Conservation (phyloP, 2,797 vertebrate species). For the Eleutherodactylus coqui region DNA sequence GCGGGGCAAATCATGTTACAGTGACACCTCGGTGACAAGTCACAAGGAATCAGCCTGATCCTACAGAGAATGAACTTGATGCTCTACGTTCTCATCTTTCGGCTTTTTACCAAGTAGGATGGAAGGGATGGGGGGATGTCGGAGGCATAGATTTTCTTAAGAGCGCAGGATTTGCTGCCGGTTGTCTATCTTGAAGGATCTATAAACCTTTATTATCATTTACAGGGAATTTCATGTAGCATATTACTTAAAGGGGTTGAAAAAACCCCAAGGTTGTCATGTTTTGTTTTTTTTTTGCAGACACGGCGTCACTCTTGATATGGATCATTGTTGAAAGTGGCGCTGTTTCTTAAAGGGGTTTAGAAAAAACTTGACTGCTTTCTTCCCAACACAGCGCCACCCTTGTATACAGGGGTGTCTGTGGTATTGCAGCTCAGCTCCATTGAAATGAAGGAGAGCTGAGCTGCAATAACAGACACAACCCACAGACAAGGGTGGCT, state of each 20-base stretch:
- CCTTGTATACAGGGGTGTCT: too few relatives aligned
- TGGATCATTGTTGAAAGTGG: too few relatives aligned
- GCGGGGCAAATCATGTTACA: constrained; percentile 59
- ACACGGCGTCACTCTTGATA: neutral
- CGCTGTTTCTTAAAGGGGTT: too few relatives aligned
- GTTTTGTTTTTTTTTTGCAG: neutral
- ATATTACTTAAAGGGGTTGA: neutral
- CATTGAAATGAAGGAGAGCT: too few relatives aligned
- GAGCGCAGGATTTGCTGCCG: neutral
- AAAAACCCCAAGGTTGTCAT: neutral
- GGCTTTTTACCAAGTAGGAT: constrained; percentile 27
- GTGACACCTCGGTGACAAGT: constrained; percentile 53
- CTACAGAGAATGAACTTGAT: constrained; percentile 36
- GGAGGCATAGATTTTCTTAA: constrained; percentile 5
- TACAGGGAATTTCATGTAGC: neutral
- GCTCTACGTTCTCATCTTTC: constrained; percentile 17
- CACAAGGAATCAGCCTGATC: constrained; percentile 65
- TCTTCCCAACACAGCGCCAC: too few relatives aligned
- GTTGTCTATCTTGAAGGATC: neutral
- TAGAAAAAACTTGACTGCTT: too few relatives aligned
- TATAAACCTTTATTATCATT: neutral
- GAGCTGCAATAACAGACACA: too few relatives aligned
- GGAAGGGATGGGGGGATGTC: neutral
- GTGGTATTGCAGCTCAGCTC: too few relatives aligned
- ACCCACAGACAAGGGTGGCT: too few relatives aligned